A percentile compares a stretch with the other conserved stretches of the same genome.
These are phyloP conservation scores for Reinhardtius hippoglossoides DNA, from an alignment of 2,113 vertebrate genomes.

Conservation along the genomic window DNA sequence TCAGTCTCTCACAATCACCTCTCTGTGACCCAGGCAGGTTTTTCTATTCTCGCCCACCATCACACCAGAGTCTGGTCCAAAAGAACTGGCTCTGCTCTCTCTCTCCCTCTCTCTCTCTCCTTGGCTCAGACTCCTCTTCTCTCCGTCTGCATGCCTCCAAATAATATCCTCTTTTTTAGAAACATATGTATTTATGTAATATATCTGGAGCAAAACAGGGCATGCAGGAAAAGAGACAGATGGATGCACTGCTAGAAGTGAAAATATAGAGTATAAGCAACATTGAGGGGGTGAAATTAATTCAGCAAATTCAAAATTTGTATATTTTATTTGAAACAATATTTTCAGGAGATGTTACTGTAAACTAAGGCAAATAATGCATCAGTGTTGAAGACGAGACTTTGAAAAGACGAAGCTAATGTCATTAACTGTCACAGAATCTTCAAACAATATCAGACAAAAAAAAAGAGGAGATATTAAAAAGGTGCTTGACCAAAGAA, in stretches of 20 bases:
- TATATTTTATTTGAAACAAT: no score
- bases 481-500: no score
- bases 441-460: no score
- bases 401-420: no score
- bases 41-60: conserved; percentile 44
- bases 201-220: background rate
- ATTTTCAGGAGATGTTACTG: no score
- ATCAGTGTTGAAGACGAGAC: background rate
- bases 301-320: background rate
- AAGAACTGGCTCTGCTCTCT: conserved; percentile 23
- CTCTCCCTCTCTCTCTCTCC: conserved; percentile 8
- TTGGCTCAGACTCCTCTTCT: background rate
- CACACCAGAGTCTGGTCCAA: conserved; percentile 19
- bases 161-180: background rate
- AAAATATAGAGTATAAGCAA: background rate
- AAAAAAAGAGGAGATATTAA: no score
- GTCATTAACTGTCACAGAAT: no score
- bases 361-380: no score
- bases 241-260: background rate
- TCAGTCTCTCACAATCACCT: conserved; percentile 27
- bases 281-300: background rate
- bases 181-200: background rate
- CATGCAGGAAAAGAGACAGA: background rate
- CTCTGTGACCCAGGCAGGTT: conserved; percentile 28
- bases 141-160: conserved; percentile 6